Evolutionary conservation across 2,113 vertebrate genomes (phyloP).

Genomic region (Atlantisia rogersi): DNA sequence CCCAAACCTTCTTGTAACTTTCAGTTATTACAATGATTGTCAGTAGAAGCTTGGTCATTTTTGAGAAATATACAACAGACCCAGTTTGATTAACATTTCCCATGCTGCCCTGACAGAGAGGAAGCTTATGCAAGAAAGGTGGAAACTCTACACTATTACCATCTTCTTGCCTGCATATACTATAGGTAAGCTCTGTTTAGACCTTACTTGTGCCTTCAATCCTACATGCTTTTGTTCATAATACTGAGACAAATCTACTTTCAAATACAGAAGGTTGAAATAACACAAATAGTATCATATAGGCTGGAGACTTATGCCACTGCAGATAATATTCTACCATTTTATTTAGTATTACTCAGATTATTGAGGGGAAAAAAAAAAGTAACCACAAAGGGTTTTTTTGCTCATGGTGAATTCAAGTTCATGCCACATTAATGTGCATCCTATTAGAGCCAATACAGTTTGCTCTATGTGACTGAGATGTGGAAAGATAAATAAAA

Average conservation of each 20-base stretch:
- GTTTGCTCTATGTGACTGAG: not conserved
- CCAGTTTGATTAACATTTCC: not conserved
- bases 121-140: not conserved
- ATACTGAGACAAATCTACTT: not conserved
- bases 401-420: not conserved
- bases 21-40: not conserved
- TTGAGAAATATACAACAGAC: not conserved
- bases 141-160: not conserved
- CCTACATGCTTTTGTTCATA: not conserved
- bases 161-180: not conserved
- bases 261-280: not conserved
- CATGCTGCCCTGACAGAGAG: not conserved
- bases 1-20: not conserved
- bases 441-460: not conserved
- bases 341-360: not conserved
- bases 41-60: not conserved
- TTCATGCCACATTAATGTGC: not conserved
- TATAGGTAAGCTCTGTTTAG: not conserved
- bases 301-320: not conserved
- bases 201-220: not conserved
- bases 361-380: not conserved
- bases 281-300: not conserved
- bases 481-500: not conserved
- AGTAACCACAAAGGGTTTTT: not conserved
- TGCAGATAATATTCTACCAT: not conserved